Evolutionary conservation across 2,797 vertebrate species (phyloP), one percentile per base, ranked within the genome.

Genomic region (Avahi laniger): DNA sequence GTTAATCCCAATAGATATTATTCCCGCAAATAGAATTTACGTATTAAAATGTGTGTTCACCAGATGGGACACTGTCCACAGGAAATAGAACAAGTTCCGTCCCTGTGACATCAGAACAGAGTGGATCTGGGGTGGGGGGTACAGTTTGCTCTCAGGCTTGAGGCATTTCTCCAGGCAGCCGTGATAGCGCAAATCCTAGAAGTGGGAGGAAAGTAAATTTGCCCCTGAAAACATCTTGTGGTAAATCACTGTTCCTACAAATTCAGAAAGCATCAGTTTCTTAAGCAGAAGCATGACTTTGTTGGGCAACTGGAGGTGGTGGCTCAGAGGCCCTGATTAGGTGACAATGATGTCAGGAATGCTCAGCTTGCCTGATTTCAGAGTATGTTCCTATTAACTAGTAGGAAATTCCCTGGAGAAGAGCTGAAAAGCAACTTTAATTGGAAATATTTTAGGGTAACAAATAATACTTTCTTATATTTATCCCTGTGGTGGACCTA

Each of bases 41-140:
- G 76, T 97, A 96, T 97, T 97, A 97, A 88, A 94, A 93, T 75
- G 94, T 94, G 93, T 93, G 93, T 84, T 84, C 78, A 88, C 96
- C 97, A 94, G 96, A 97, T 96, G 96, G 97, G 89, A 87, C 57
- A 12, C 89, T 17, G 41, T 79, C 59, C 28, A 67, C 13, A 95
- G 81, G 87, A 97, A 97, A 67, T 72, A 70, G 61, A 85, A 88
- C 17, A 92, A 89, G 73, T 87, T 73, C 94, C 52, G 30, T 91
- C 65, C 89, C 80, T 41, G 38, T 35, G 59, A 48, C 61, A 86
- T 92, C 95, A 10, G 41, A 84, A 38, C 48, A 70, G 67, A 70
- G 84, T 83, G 81, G 41, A 57, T 73, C n/a, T 61, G 93, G 59
- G 76, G 76, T n/a, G 91, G 50, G 35, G 48, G 43, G 76, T 70